A percentile compares a stretch with the other conserved stretches of the same genome.
phyloP scores from a whole-genome alignment of 2,113 vertebrate genomes.

The Hystrix cristata region DNA sequence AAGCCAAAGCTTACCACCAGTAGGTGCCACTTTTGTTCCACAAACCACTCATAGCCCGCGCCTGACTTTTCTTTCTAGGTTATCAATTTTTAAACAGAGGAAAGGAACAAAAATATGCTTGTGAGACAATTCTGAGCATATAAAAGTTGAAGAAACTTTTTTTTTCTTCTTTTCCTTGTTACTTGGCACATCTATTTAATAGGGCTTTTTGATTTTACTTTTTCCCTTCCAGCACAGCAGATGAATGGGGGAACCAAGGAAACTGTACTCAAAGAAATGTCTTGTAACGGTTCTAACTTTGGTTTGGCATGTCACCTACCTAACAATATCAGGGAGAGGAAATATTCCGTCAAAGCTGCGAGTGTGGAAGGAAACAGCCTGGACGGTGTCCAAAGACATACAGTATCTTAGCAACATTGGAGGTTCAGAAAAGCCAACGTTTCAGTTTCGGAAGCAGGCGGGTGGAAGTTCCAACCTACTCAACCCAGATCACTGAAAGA shows the following conservation, averaged over 20 bases:
- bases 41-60: conserved; percentile 70
- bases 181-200: conserved; percentile 85
- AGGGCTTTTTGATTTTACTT: conserved; percentile 83
- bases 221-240: conserved; percentile 84
- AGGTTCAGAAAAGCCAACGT: conserved; percentile 77
- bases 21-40: conserved; percentile 85
- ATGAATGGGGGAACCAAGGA: conserved; percentile 77
- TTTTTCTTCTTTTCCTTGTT: conserved; percentile 69
- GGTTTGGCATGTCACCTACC: conserved; percentile 85
- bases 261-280: conserved; percentile 82
- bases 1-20: conserved; percentile 81
- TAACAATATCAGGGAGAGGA: conserved; percentile 79
- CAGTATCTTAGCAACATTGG: conserved; percentile 85
- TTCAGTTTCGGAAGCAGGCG: conserved; percentile 3
- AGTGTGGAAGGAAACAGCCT: conserved; percentile 77
- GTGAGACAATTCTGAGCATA: conserved; percentile 85
- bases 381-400: conserved; percentile 79
- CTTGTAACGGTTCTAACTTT: conserved; percentile 86
- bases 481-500: neutral
- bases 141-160: conserved; percentile 80
- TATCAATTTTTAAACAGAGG: conserved; percentile 89
- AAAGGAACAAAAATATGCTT: conserved; percentile 80
- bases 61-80: conserved; percentile 82
- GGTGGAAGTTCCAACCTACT: neutral
- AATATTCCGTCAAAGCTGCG: conserved; percentile 84